Base-by-base conservation (phyloP, 2,888 invertebrate species). In the Zelleria hepariella region DNA sequence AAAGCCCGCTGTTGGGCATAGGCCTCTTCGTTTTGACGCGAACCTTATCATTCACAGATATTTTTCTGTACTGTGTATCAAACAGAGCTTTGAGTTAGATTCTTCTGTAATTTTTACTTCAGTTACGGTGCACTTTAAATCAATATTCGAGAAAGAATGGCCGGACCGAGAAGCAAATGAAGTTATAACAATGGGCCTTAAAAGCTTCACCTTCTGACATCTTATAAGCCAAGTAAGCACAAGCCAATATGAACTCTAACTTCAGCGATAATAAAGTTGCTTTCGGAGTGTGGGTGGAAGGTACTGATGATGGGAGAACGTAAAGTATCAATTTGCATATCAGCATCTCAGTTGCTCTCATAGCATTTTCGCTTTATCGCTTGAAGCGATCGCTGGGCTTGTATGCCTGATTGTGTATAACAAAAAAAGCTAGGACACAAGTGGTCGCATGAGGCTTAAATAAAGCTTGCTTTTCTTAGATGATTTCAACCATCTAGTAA, bases 131-230 rank as follows among this genome's bases (percentile, higher is more conserved):
- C 79, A 81, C 75, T 80, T 81, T 75, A 82, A 84, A 82, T 85
- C 86, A 86, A 86, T 86, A 85, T 80, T 77, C 77, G 64, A 80
- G 84, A 76, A 78, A 71, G 76, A 80, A 74, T 67, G 75, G 72
- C 67, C 65, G 62, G 70, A 70, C 67, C 65, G 64, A 65, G 63
- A 66, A 82, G 80, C 86, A 87, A 87, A 87, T 86, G 86, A 86
- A 86, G 86, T 79, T 75, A 79, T 82, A 86, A 87, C 86, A 86
- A 87, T 86, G 80, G 85, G 61, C 61, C 25, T 56, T n/a, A 15
- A 53, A 24, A 1, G 5, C 25, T 8, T 8, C 15, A 25, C 23
- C 15, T 42, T 6, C 24, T 10, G 25, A 53, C 24, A 25, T 15
- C 53, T 8, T 24, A 53, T 24, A 24, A 24, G 24, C 2, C 7